These are phyloP conservation scores for Gortyna flavago DNA, from an alignment of 2,888 invertebrate genomes.

Conservation along the genomic window DNA sequence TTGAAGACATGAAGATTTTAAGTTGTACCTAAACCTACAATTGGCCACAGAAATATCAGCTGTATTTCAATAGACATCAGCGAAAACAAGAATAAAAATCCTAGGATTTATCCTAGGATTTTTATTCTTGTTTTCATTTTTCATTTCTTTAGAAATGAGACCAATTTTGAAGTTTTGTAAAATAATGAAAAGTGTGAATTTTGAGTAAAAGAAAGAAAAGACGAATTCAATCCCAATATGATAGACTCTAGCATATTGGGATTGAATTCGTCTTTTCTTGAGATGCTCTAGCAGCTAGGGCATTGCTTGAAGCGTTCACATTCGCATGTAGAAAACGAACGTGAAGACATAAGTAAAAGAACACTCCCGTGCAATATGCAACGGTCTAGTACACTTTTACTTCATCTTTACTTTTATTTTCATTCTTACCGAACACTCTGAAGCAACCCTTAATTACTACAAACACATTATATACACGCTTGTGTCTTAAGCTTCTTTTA, in stretches of 20 bases:
- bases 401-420: constrained; percentile 54
- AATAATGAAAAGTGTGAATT: constrained; percentile 1
- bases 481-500: constrained; percentile 18
- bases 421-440: constrained; percentile 32
- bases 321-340: constrained; percentile 36
- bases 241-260: no score
- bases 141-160: no score
- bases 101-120: no score
- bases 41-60: not conserved
- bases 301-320: constrained; percentile 24
- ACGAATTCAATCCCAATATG: constrained; percentile 13
- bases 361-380: constrained; percentile 52
- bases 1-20: not conserved
- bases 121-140: no score
- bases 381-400: constrained; percentile 60
- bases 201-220: constrained; percentile 12
- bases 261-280: no score
- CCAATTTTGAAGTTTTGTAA: not conserved
- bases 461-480: constrained; percentile 27
- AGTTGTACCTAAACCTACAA: not conserved
- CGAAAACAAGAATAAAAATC: not conserved
- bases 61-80: not conserved
- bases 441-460: constrained; percentile 49
- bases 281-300: no score
- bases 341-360: constrained; percentile 45